Evolutionary conservation across 2,888 invertebrate species (phyloP).

Genomic region (Pilophorus perplexus): DNA sequence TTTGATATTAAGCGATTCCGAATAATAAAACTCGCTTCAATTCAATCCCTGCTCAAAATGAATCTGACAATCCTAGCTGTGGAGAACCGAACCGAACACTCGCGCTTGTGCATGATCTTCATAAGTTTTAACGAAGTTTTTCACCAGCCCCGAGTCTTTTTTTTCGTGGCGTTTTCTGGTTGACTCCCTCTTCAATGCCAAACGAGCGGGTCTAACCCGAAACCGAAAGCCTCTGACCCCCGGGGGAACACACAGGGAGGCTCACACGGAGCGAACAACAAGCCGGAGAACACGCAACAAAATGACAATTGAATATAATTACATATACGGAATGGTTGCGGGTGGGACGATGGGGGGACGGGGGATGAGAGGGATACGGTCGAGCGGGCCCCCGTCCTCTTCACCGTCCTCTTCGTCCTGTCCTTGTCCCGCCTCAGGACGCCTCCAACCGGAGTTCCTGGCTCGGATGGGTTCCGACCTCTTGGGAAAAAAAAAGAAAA

Average conservation of each 20-base stretch:
- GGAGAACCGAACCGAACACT: too few species aligned
- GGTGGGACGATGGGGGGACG: background rate
- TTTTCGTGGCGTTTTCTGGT: too few species aligned
- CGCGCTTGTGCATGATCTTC: too few species aligned
- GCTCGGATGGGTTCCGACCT: background rate
- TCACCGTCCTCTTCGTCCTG: conserved; percentile 8
- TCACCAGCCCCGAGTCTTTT: too few species aligned
- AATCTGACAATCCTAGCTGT: too few species aligned
- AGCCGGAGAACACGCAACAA: conserved; percentile 38
- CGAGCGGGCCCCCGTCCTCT: conserved; percentile 30
- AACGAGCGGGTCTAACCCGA: too few species aligned
- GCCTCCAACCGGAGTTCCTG: conserved; percentile 41
- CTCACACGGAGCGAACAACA: conserved; percentile 9
- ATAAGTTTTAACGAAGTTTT: too few species aligned
- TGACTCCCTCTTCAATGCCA: too few species aligned
- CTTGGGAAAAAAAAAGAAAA: conserved; percentile 1
- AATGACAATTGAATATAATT: conserved; percentile 43
- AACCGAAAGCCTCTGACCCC: conserved; percentile 28
- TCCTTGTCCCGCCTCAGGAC: conserved; percentile 37
- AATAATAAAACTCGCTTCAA: too few species aligned
- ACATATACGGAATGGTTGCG: conserved; percentile 17
- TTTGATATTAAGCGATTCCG: too few species aligned
- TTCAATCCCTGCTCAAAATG: too few species aligned
- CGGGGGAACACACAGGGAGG: background rate
- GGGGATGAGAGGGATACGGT: conserved; percentile 26